A percentile compares a stretch with the other conserved stretches of the same genome.
Conservation (phyloP, 2,113 vertebrate genomes). For the Grammomys surdaster region DNA sequence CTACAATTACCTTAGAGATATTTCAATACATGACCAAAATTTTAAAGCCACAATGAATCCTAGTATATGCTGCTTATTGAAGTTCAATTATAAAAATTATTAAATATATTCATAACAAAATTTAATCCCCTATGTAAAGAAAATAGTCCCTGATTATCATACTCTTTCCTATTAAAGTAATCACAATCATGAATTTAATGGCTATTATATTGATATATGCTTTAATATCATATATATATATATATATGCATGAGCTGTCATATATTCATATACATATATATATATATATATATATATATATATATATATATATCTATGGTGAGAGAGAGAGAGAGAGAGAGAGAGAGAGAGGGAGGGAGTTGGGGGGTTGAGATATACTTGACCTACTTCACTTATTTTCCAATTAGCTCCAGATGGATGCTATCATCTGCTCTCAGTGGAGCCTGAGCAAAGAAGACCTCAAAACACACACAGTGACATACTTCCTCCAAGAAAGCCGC, state of each 20-base stretch:
- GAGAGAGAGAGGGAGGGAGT: too few relatives aligned
- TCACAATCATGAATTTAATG: not conserved
- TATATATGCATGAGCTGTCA: not conserved
- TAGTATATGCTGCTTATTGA: not conserved
- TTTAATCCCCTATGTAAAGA: not conserved
- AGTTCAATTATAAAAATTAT: not conserved
- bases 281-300: too few relatives aligned
- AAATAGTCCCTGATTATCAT: not conserved
- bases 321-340: too few relatives aligned
- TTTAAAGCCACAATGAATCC: not conserved
- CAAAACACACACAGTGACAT: too few relatives aligned
- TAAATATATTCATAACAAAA: not conserved
- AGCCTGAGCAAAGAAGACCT: too few relatives aligned
- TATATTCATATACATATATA: too few relatives aligned
- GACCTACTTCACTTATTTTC: too few relatives aligned
- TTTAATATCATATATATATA: not conserved
- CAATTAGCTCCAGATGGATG: too few relatives aligned
- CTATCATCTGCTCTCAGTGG: too few relatives aligned
- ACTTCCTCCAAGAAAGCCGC: too few relatives aligned
- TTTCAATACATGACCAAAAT: not conserved
- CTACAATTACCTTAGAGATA: slow-evolving; percentile 34
- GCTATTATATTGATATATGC: not conserved
- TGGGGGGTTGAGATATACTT: too few relatives aligned
- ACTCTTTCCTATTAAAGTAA: not conserved
- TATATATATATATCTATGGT: too few relatives aligned